These are phyloP conservation scores for Thera obeliscata DNA, from an alignment of 2,888 invertebrate species.

Conservation along the genomic window DNA sequence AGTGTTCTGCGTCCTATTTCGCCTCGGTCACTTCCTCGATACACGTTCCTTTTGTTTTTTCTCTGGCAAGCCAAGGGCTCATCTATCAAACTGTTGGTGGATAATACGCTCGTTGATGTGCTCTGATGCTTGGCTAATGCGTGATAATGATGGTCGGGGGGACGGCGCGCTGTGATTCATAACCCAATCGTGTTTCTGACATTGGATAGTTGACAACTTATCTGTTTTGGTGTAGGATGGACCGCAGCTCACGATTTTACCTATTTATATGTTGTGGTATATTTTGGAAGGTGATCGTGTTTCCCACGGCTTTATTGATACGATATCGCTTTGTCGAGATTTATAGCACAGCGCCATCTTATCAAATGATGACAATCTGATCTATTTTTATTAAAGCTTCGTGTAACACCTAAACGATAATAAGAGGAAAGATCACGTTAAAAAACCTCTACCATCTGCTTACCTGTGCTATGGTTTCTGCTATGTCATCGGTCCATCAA, in stretches of 20 bases:
- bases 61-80: constrained; percentile 33
- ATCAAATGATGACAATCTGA: constrained; percentile 1
- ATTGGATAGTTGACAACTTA: constrained; percentile 41
- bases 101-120: constrained; percentile 49
- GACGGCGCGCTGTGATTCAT: constrained; percentile 44
- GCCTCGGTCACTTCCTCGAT: constrained; percentile 28
- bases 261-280: constrained; percentile 16
- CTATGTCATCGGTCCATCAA: background rate
- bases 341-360: constrained; percentile 6
- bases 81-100: constrained; percentile 41
- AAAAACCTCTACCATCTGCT: background rate
- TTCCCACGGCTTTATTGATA: constrained; percentile 9
- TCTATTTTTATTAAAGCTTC: background rate
- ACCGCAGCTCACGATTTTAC: background rate
- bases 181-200: constrained; percentile 42
- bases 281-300: constrained; percentile 8
- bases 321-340: constrained; percentile 5
- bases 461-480: no score
- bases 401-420: background rate
- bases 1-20: constrained; percentile 33
- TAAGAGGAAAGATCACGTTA: background rate
- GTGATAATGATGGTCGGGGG: constrained; percentile 48
- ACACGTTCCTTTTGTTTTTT: constrained; percentile 33
- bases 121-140: constrained; percentile 59
- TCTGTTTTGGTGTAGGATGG: constrained; percentile 33